Conservation (phyloP, 1,140 invertebrate genomes). For the Lordiphosa clarofinis region DNA sequence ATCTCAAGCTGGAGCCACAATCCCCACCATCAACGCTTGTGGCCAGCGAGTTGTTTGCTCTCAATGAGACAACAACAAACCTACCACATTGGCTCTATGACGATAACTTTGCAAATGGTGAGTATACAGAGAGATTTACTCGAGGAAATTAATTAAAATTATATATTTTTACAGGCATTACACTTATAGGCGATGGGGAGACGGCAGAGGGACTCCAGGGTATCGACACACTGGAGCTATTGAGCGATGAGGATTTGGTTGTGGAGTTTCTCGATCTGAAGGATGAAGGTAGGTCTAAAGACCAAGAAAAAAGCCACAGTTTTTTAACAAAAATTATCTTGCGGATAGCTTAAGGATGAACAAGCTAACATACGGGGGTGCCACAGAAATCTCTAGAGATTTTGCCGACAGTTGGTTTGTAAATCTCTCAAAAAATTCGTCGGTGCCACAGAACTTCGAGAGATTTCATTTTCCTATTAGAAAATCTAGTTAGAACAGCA, state of each 20-base stretch:
- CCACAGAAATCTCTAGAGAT: too few species aligned
- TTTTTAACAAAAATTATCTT: too few species aligned
- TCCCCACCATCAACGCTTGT: slow-evolving; percentile 49
- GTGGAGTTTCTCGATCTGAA: slow-evolving; percentile 67
- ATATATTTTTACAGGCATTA: slow-evolving; percentile 31
- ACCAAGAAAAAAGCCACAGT: too few species aligned
- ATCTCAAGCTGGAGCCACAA: slow-evolving; percentile 66
- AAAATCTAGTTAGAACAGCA: too few species aligned
- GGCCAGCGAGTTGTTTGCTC: slow-evolving; percentile 64
- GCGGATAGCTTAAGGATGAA: too few species aligned
- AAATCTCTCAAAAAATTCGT: too few species aligned
- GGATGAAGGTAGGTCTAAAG: slow-evolving; percentile 50
- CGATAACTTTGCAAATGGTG: slow-evolving; percentile 77
- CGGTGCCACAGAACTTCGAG: too few species aligned
- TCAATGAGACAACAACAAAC: slow-evolving; percentile 42
- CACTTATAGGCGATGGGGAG: slow-evolving; percentile 28
- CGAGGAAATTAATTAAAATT: too few species aligned
- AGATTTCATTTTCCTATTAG: too few species aligned
- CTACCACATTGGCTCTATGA: slow-evolving; percentile 53
- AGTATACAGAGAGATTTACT: neutral
- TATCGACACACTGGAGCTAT: slow-evolving; percentile 32
- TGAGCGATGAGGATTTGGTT: slow-evolving; percentile 60
- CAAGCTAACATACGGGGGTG: too few species aligned
- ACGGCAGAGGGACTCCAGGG: slow-evolving; percentile 24
- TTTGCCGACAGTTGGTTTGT: too few species aligned